Percentiles rank a stretch among this genome's conserved stretches.
Conservation (phyloP, 2,113 vertebrate species). For the Toxotes chatareus region DNA sequence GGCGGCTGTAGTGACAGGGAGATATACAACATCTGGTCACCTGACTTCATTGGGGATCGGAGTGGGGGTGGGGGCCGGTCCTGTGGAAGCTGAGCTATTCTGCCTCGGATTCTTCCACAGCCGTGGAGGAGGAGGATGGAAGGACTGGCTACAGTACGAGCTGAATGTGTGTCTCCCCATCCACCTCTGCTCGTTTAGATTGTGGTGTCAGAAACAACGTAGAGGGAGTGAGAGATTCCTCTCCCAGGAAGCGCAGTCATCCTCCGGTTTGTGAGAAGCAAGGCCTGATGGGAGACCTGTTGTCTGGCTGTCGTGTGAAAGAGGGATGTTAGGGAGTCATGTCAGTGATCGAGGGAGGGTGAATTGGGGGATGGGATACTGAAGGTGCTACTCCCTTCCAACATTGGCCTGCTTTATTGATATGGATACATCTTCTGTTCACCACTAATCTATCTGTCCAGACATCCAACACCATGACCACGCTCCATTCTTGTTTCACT, state of each 20-base stretch:
- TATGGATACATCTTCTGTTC: conserved; percentile 38
- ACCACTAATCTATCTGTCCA: conserved; percentile 20
- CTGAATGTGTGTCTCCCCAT: conserved; percentile 26
- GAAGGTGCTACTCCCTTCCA: conserved; percentile 63
- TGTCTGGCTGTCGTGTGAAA: conserved; percentile 61
- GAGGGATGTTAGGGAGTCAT: conserved; percentile 70
- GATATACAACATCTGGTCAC: conserved; percentile 84
- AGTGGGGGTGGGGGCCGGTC: conserved; percentile 74
- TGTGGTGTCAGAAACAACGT: conserved; percentile 8
- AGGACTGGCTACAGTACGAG: conserved; percentile 20
- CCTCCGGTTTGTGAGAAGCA: conserved; percentile 54
- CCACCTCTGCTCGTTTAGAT: conserved; percentile 30
- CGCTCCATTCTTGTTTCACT: neutral
- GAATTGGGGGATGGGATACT: conserved; percentile 71
- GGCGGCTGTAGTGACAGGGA: conserved; percentile 77
- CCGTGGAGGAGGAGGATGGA: conserved; percentile 51
- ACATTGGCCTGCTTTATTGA: conserved; percentile 39
- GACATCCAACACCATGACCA: conserved; percentile 1
- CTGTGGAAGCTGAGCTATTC: conserved; percentile 71
- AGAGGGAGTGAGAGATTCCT: conserved; percentile 37
- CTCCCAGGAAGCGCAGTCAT: conserved; percentile 61
- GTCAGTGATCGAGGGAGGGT: conserved; percentile 64
- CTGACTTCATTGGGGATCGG: conserved; percentile 79
- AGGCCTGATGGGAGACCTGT: conserved; percentile 74
- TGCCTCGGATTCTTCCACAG: conserved; percentile 65